These are phyloP conservation scores for Ranitomeya variabilis DNA, from an alignment of 2,113 vertebrate species.

Conservation along the genomic window DNA sequence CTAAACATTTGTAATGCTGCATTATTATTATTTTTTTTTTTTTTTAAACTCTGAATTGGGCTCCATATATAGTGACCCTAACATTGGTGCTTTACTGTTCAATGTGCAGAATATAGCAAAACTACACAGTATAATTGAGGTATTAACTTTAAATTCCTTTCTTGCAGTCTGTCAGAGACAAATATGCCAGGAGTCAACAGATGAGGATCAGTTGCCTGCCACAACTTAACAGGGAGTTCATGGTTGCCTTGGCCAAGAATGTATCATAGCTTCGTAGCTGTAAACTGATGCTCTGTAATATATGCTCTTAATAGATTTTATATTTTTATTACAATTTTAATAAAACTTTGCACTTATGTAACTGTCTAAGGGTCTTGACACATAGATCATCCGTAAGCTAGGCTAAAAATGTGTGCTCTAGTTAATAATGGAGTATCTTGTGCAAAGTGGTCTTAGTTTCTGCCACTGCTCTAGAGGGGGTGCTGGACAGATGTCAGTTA, in stretches of 20 bases:
- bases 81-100: too few species aligned
- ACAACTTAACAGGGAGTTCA: slow-evolving; percentile 72
- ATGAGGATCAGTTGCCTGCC: slow-evolving; percentile 74
- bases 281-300: background rate
- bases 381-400: background rate
- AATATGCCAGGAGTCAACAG: slow-evolving; percentile 76
- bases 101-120: too few species aligned
- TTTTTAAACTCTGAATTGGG: too few species aligned
- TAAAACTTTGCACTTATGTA: slow-evolving; percentile 3
- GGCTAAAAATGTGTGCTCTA: too few species aligned
- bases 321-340: slow-evolving; percentile 21
- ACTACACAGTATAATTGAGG: too few species aligned
- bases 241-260: slow-evolving; percentile 73
- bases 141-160: background rate
- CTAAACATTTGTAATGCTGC: too few species aligned
- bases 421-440: too few species aligned
- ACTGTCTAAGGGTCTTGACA: background rate
- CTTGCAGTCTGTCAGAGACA: slow-evolving; percentile 79
- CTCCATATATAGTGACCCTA: background rate
- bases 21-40: background rate
- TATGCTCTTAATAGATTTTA: slow-evolving; percentile 13
- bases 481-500: too few species aligned
- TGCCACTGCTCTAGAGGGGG: too few species aligned
- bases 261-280: background rate
- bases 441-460: too few species aligned